Evolutionary conservation across 2,797 vertebrate species (phyloP).

Genomic region (Acipenser ruthenus): DNA sequence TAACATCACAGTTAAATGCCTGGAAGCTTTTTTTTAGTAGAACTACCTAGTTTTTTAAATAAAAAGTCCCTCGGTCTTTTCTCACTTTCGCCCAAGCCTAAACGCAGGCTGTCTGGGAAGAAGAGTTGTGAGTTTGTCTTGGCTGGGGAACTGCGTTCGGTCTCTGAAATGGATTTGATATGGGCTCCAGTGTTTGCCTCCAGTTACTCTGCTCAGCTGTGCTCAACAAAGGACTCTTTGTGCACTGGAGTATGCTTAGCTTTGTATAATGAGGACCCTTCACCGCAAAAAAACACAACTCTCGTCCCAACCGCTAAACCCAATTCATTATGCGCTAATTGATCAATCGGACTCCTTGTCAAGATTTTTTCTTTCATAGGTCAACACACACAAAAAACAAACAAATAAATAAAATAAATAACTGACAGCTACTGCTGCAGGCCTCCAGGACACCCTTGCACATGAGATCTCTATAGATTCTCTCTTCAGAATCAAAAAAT

Average conservation of each 20-base stretch:
- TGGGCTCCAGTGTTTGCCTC: slow-evolving; percentile 49
- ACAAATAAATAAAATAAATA: too few relatives aligned
- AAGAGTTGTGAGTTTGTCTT: neutral
- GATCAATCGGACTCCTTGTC: neutral
- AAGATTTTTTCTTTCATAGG: neutral
- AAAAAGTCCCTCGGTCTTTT: too few relatives aligned
- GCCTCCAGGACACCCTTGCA: too few relatives aligned
- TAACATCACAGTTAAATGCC: too few relatives aligned
- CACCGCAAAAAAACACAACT: neutral
- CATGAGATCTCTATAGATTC: too few relatives aligned
- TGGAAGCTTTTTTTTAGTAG: too few relatives aligned
- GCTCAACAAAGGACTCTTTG: slow-evolving; percentile 60
- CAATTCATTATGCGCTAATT: neutral
- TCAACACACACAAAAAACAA: too few relatives aligned
- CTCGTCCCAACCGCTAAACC: neutral
- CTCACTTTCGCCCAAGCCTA: too few relatives aligned
- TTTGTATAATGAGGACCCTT: slow-evolving; percentile 54
- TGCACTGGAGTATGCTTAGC: slow-evolving; percentile 44
- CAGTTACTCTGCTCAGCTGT: slow-evolving; percentile 49
- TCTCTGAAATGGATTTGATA: slow-evolving; percentile 52
- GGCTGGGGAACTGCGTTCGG: slow-evolving; percentile 10
- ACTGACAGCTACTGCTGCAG: too few relatives aligned
- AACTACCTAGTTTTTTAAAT: too few relatives aligned
- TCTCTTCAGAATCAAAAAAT: too few relatives aligned
- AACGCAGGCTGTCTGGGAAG: slow-evolving; percentile 5